These are phyloP conservation scores for Trogon melanurus DNA, from an alignment of 2,113 vertebrate species.

Conservation along the genomic window DNA sequence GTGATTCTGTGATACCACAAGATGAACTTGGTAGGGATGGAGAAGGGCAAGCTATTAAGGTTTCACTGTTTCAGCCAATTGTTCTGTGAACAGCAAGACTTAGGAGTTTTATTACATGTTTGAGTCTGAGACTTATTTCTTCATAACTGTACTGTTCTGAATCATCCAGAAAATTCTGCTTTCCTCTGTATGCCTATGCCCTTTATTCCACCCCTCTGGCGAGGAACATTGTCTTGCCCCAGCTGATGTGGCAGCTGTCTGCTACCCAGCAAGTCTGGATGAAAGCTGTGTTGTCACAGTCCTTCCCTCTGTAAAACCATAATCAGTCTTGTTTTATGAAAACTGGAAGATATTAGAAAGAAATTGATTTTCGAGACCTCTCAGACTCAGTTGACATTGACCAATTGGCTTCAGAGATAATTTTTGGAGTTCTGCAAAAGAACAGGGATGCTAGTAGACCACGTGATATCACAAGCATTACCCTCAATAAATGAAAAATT, in stretches of 20 bases:
- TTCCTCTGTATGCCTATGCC: background rate
- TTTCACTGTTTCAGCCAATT: background rate
- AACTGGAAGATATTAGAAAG: background rate
- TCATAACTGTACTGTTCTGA: background rate
- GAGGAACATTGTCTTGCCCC: background rate
- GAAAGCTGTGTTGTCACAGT: background rate
- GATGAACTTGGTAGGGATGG: background rate
- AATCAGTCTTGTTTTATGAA: background rate
- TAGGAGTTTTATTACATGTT: background rate
- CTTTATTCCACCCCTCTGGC: background rate
- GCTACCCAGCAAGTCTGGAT: background rate
- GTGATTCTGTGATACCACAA: background rate
- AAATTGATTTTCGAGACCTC: fast-evolving
- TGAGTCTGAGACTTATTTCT: background rate
- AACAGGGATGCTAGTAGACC: background rate
- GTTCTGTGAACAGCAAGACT: background rate
- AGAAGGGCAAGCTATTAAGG: background rate
- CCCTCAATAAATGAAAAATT: background rate
- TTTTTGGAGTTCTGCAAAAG: background rate
- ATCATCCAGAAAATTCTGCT: background rate
- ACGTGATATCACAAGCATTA: background rate
- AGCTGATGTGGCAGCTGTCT: background rate
- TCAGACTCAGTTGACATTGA: background rate
- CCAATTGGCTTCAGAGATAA: background rate
- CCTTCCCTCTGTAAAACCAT: background rate